A percentile compares a stretch with the other conserved stretches of the same genome.
Evolutionary conservation across 2,113 vertebrate species (phyloP).

Genomic region (Nymphicus hollandicus): DNA sequence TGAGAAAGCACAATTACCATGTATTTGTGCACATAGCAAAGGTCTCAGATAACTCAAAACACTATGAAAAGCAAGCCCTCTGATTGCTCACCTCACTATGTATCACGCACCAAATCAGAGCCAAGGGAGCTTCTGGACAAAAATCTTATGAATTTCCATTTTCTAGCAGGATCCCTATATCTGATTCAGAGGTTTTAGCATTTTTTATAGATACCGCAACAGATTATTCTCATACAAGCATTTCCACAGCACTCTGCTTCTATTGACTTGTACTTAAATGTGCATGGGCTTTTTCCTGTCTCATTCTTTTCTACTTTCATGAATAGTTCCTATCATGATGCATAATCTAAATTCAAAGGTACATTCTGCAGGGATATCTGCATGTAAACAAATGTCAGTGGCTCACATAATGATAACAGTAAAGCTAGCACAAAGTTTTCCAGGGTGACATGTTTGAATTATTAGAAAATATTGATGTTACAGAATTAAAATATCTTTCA

Average conservation of each 20-base stretch:
- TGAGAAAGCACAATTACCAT: background rate
- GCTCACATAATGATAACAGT: background rate
- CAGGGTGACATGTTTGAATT: background rate
- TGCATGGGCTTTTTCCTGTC: background rate
- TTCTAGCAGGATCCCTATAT: fast-evolving
- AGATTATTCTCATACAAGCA: background rate
- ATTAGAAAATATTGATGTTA: background rate
- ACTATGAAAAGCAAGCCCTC: background rate
- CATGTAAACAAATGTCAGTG: background rate
- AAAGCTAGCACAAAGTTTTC: background rate
- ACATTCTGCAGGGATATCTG: background rate
- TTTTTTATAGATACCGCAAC: background rate
- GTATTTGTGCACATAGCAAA: background rate
- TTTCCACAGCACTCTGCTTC: background rate
- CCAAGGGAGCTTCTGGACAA: background rate
- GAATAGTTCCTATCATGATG: background rate
- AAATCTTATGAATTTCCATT: background rate
- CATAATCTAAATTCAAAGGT: background rate
- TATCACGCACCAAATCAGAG: background rate
- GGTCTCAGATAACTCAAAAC: background rate
- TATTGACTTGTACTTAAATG: background rate
- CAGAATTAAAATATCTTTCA: background rate
- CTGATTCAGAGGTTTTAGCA: background rate
- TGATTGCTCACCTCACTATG: background rate
- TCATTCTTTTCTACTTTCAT: background rate